A percentile compares a stretch with the other conserved stretches of the same genome.
Evolutionary conservation across 2,797 vertebrate genomes (phyloP).

Genomic region (Sebastes hubbsi): DNA sequence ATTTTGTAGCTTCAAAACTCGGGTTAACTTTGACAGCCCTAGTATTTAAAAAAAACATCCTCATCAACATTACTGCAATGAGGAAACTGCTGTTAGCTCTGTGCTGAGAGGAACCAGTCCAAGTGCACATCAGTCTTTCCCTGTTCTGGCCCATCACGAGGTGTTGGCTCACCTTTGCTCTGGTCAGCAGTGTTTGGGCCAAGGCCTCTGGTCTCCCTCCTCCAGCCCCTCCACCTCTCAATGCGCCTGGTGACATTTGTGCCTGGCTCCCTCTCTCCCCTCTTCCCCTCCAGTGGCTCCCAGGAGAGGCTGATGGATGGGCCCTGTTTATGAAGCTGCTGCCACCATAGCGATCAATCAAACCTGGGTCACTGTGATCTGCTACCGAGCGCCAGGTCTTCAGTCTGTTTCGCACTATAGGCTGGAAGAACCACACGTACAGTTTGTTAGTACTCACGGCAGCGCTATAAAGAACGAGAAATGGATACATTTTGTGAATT

Average conservation of each 20-base stretch:
- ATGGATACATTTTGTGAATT: neutral
- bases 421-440: conserved; percentile 29
- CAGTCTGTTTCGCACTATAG: conserved; percentile 49
- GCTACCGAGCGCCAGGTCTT: conserved; percentile 50
- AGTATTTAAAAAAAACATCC: neutral
- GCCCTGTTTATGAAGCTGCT: conserved; percentile 83
- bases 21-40: too few relatives aligned
- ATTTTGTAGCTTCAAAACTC: rapidly evolving
- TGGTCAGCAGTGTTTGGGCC: conserved; percentile 69
- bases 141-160: conserved; percentile 26
- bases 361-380: conserved; percentile 66
- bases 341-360: conserved; percentile 84
- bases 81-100: neutral
- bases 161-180: conserved; percentile 57
- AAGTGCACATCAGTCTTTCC: conserved; percentile 20
- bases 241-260: conserved; percentile 74
- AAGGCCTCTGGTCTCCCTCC: conserved; percentile 47
- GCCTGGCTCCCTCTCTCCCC: conserved; percentile 57
- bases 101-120: conserved; percentile 1
- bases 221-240: conserved; percentile 37
- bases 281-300: conserved; percentile 57
- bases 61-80: neutral
- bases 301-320: conserved; percentile 84
- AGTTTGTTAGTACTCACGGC: conserved; percentile 13
- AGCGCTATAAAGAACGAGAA: neutral